A percentile compares a stretch with the other conserved stretches of the same genome.
phyloP scores from a whole-genome alignment of 2,113 vertebrate species.

The Mustela nigripes region DNA sequence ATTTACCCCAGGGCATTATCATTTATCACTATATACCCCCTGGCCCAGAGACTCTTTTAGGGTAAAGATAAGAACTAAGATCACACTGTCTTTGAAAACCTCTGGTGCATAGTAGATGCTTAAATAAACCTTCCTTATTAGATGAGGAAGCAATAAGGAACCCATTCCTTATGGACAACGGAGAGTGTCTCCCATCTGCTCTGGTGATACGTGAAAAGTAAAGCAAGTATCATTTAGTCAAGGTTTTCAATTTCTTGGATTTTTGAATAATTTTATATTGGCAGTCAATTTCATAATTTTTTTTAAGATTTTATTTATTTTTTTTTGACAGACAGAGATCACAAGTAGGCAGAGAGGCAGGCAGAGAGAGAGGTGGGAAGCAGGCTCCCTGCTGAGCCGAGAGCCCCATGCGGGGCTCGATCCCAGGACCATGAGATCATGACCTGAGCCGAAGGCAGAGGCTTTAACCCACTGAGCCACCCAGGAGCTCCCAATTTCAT shows the following conservation, averaged over 20 bases:
- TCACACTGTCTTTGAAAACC: not conserved
- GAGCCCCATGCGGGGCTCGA: accelerated
- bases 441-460: too few species aligned
- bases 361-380: too few species aligned
- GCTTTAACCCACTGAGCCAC: too few species aligned
- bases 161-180: not conserved
- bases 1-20: not conserved
- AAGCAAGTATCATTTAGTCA: not conserved
- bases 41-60: not conserved
- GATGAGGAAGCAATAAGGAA: not conserved
- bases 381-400: too few species aligned
- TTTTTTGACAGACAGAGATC: too few species aligned
- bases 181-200: not conserved
- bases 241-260: not conserved
- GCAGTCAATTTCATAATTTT: not conserved
- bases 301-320: too few species aligned
- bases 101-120: not conserved
- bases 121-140: too few species aligned
- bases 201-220: not conserved
- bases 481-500: not conserved
- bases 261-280: not conserved
- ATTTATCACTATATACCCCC: not conserved
- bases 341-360: too few species aligned
- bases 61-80: not conserved
- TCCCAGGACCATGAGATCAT: too few species aligned